phyloP scores from a whole-genome alignment of 2,888 invertebrate species.

The Zygogramma bicolorata region DNA sequence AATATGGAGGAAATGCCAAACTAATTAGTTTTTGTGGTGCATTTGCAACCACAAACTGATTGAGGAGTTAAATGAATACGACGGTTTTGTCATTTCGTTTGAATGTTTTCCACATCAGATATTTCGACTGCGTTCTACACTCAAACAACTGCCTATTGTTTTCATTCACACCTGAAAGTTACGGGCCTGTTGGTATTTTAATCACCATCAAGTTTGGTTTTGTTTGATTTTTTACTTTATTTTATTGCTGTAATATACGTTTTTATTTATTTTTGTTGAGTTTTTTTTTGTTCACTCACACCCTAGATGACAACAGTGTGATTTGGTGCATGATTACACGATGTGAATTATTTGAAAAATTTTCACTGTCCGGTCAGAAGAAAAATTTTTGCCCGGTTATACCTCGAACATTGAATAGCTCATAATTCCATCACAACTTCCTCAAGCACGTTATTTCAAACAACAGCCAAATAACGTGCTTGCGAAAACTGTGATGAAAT shows the following conservation, averaged over 20 bases:
- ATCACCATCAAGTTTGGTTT: slow-evolving; percentile 10
- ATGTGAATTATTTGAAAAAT: too few relatives aligned
- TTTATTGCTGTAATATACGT: slow-evolving; percentile 34
- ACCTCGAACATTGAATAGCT: too few relatives aligned
- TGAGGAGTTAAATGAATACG: not conserved
- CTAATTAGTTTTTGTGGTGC: not conserved
- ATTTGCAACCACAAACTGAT: not conserved
- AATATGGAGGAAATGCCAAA: not conserved
- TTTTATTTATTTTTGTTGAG: slow-evolving; percentile 28
- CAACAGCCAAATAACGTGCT: too few relatives aligned
- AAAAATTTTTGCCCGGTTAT: too few relatives aligned
- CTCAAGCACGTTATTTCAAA: too few relatives aligned
- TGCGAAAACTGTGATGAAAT: too few relatives aligned
- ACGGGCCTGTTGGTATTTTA: not conserved
- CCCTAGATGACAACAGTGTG: not conserved
- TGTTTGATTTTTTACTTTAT: slow-evolving; percentile 26
- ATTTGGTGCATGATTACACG: not conserved
- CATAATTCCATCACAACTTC: too few relatives aligned
- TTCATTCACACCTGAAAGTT: not conserved
- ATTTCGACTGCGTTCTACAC: not conserved
- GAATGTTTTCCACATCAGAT: not conserved
- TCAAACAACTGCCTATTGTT: too few relatives aligned
- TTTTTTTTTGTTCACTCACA: slow-evolving; percentile 27
- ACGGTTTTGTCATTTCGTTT: not conserved
- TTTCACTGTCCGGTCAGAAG: too few relatives aligned